These are phyloP conservation scores for Aricia artaxerxes DNA, from an alignment of 2,888 invertebrate genomes.

Conservation along the genomic window DNA sequence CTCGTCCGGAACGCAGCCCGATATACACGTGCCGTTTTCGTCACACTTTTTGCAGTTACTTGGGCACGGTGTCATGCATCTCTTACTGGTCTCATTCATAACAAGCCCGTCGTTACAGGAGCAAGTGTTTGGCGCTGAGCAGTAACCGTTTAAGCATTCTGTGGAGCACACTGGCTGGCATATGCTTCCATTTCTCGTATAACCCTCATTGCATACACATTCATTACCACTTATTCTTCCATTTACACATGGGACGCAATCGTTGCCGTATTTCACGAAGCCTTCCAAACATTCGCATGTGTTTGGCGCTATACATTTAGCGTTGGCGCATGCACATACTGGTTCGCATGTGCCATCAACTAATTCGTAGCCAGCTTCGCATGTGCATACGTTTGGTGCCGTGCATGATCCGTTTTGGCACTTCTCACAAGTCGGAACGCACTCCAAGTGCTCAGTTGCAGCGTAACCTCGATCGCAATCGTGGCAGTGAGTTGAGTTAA, in stretches of 20 bases:
- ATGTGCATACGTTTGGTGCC: slow-evolving; percentile 52
- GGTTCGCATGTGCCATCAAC: slow-evolving; percentile 44
- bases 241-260: slow-evolving; percentile 54
- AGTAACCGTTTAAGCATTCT: slow-evolving; percentile 54
- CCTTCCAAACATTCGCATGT: slow-evolving; percentile 40
- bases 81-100: slow-evolving; percentile 36
- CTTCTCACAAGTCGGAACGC: slow-evolving; percentile 43
- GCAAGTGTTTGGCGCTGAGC: slow-evolving; percentile 64
- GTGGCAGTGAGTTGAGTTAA: slow-evolving; percentile 47
- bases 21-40: slow-evolving; percentile 38
- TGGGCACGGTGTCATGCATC: slow-evolving; percentile 47
- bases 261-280: slow-evolving; percentile 40
- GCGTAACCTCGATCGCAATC: slow-evolving; percentile 51
- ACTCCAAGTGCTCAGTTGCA: slow-evolving; percentile 35
- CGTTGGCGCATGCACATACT: slow-evolving; percentile 43
- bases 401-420: slow-evolving; percentile 50
- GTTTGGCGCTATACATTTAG: slow-evolving; percentile 40
- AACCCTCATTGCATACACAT: slow-evolving; percentile 81
- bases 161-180: slow-evolving; percentile 50
- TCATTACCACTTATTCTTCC: slow-evolving; percentile 69
- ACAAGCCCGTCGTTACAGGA: slow-evolving; percentile 63
- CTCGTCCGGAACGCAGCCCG: slow-evolving; percentile 36
- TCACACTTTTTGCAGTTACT: slow-evolving; percentile 46
- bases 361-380: slow-evolving; percentile 48
- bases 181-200: slow-evolving; percentile 49